Evolutionary conservation across 92 coral and sea anemone species (phyloP), one percentile per base, ranked within the genome.

Genomic region (Zoanthus gigantus): DNA sequence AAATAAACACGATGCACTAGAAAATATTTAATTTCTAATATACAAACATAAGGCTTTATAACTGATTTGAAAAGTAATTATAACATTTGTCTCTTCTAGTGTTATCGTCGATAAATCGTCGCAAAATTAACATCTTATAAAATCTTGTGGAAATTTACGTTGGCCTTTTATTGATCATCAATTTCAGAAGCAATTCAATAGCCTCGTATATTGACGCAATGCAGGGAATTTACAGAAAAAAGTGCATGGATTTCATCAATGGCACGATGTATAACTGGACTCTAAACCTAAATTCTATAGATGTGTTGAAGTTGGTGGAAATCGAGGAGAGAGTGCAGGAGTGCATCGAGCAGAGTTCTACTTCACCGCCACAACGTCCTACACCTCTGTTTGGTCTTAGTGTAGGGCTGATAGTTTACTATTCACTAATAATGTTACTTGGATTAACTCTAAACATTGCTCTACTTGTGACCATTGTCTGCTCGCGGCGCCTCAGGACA

Each of bases 401-500:
- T 12, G 13, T 29, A 18, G 58, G 28, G 1, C 65, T 95, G 0
- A 45, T 88, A 0, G 68, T 77, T 9, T 95, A 95, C 79, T 93
- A 87, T n/a, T 90, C 85, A 12, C 10, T 53, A 3, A 15, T 95
- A 5, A 91, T 94, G 83, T 88, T 86, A 6, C 87, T 93, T 0
- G 94, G 98, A 0, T 47, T 91, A 42, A 61, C 78, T 8, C 73
- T 91, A 4, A 95, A 95, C 58, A 31, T 93, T 13, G 75, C 93
- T 7, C 90, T 95, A n/a, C 89, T 95, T 13, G 90, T 87, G 1
- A 95, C 98, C 0, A 93, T 95, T 5, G 54, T 86, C 54, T 92
- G 93, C 2, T 94, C 83, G 2, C 91, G 95, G 8, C 92, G 98
- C 42, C 94, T 97, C 0, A 90, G 96, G 53, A 92, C 98, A 1